Percentiles rank a stretch among this genome's conserved stretches.
phyloP scores from a whole-genome alignment of 2,113 vertebrate species.

The Sebastes schlegelii region DNA sequence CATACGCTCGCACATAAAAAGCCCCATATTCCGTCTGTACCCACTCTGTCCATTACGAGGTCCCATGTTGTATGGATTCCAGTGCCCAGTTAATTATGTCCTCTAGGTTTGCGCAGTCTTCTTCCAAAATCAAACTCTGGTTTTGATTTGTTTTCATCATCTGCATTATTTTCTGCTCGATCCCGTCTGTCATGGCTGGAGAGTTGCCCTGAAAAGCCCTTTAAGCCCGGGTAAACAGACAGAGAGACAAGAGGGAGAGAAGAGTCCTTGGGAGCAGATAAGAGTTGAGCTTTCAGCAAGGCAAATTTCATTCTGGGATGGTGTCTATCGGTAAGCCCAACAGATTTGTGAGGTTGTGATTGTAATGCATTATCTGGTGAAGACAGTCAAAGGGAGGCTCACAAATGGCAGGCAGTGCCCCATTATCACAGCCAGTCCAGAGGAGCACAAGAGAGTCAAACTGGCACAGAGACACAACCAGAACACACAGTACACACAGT shows the following conservation, averaged over 20 bases:
- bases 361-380: conserved; percentile 61
- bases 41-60: not conserved
- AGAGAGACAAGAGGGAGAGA: conserved; percentile 39
- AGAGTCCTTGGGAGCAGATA: conserved; percentile 53
- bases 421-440: conserved; percentile 60
- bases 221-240: conserved; percentile 1
- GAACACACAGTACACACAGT: conserved; percentile 21
- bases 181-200: conserved; percentile 44
- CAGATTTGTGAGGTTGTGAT: conserved; percentile 62
- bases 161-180: conserved; percentile 30
- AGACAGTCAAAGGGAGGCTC: conserved; percentile 60
- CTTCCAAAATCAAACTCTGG: conserved; percentile 27
- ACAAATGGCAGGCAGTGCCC: conserved; percentile 38
- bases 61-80: not conserved
- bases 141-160: conserved; percentile 33
- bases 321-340: conserved; percentile 32
- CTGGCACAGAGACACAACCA: conserved; percentile 21
- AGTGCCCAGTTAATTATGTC: conserved; percentile 1
- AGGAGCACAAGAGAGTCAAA: conserved; percentile 46
- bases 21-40: not conserved
- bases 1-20: not conserved
- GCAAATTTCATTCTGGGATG: conserved; percentile 19
- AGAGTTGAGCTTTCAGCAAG: conserved; percentile 51
- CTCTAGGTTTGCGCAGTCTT: not conserved
- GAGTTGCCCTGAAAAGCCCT: conserved; percentile 22